phyloP scores from a whole-genome alignment of 2,888 invertebrate species.

The Serripes groenlandicus region DNA sequence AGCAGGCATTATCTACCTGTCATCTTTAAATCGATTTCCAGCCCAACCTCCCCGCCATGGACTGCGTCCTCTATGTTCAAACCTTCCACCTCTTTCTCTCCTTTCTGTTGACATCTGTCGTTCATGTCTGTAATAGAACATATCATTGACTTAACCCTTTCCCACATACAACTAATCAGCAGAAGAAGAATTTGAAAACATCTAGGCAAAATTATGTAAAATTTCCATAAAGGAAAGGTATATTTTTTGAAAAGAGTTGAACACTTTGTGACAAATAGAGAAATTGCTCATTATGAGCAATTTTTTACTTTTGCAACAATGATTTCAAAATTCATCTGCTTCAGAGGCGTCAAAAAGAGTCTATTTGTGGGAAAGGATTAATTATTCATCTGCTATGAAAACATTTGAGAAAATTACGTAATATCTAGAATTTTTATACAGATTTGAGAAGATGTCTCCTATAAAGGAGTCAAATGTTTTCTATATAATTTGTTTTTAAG shows the following conservation, averaged over 20 bases:
- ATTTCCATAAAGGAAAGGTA: neutral
- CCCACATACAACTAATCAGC: neutral
- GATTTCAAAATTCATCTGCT: neutral
- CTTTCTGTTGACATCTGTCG: constrained; percentile 56
- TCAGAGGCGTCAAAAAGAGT: neutral
- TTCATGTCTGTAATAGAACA: constrained; percentile 46
- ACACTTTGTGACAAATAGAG: neutral
- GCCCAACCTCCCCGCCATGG: constrained; percentile 50
- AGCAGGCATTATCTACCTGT: no score
- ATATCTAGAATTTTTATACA: no score
- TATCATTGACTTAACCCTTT: neutral
- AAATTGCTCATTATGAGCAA: neutral
- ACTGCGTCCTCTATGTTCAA: constrained; percentile 55
- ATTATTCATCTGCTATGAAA: neutral
- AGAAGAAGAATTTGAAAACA: neutral
- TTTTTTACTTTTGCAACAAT: neutral
- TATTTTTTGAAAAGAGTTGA: neutral
- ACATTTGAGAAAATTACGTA: no score
- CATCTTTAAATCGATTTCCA: constrained; percentile 58
- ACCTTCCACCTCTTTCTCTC: constrained; percentile 59
- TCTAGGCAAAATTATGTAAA: neutral
- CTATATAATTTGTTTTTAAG: no score
- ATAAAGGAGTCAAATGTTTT: no score
- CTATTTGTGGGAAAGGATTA: neutral
- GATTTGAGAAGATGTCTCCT: no score